Percentiles rank a stretch among this genome's conserved stretches.
These are phyloP conservation scores for Pogonophryne albipinna DNA, from an alignment of 2,797 vertebrate species.

Conservation along the genomic window DNA sequence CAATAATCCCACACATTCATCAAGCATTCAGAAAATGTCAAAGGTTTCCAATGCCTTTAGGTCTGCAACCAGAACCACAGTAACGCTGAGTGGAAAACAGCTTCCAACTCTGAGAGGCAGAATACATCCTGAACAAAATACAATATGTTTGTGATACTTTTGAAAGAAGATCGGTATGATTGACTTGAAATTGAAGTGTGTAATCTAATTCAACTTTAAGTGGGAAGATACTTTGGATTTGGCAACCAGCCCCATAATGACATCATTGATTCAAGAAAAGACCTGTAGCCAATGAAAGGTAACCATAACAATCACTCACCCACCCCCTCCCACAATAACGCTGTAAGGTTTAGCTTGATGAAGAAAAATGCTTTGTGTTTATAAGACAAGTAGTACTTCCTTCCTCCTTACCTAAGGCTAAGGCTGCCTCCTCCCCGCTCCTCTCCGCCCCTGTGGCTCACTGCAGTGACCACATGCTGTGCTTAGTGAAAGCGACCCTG, in stretches of 20 bases:
- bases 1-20: constrained; percentile 29
- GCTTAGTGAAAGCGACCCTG: constrained; percentile 82
- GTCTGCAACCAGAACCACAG: constrained; percentile 3
- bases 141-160: neutral
- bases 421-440: constrained; percentile 23
- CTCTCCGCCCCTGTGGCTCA: constrained; percentile 33
- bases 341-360: neutral
- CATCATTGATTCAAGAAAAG: neutral
- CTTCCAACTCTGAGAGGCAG: neutral
- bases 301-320: neutral
- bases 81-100: neutral
- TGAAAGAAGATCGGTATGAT: neutral
- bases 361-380: neutral
- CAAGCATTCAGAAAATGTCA: constrained; percentile 4
- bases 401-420: constrained; percentile 27
- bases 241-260: neutral
- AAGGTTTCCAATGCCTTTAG: neutral
- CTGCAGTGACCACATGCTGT: constrained; percentile 66
- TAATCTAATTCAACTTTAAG: neutral
- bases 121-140: neutral
- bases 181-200: neutral
- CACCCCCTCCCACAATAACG: neutral
- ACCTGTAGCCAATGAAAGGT: neutral
- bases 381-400: neutral
- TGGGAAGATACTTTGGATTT: neutral